Conservation (phyloP, 1,140 invertebrate genomes). For the Drosophila kepulauana region DNA sequence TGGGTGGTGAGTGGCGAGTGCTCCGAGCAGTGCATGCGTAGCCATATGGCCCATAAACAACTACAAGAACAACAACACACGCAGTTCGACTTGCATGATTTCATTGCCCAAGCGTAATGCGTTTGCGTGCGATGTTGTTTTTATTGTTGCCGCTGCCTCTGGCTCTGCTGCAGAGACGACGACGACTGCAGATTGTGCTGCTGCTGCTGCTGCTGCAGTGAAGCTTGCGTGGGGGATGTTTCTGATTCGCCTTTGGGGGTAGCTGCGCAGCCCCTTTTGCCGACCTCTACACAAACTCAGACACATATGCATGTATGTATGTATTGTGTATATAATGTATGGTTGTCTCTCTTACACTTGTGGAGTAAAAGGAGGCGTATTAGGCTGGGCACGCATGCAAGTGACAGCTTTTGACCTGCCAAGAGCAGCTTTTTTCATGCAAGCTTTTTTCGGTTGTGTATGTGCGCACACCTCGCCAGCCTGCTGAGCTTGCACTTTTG, state of each 20-base stretch:
- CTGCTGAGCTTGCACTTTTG: slow-evolving; percentile 26
- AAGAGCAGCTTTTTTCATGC: slow-evolving; percentile 32
- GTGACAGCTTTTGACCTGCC: slow-evolving; percentile 42
- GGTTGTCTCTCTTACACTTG: slow-evolving; percentile 40
- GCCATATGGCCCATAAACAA: slow-evolving; percentile 48
- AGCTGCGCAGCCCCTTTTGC: slow-evolving; percentile 49
- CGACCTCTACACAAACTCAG: slow-evolving; percentile 21
- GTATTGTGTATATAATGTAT: slow-evolving; percentile 12
- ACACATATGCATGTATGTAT: not conserved
- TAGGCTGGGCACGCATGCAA: slow-evolving; percentile 63
- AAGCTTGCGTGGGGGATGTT: slow-evolving; percentile 48
- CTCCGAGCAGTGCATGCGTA: slow-evolving; percentile 71
- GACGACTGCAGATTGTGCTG: not conserved
- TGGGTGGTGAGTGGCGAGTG: slow-evolving; percentile 29
- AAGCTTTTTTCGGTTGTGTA: slow-evolving; percentile 21
- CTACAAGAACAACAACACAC: slow-evolving; percentile 7
- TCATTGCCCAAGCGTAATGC: slow-evolving; percentile 42
- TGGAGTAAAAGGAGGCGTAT: slow-evolving; percentile 17
- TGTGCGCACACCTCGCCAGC: not conserved
- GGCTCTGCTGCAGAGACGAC: slow-evolving; percentile 4
- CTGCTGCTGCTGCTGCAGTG: slow-evolving; percentile 5
- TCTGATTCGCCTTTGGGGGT: slow-evolving; percentile 47
- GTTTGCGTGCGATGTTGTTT: slow-evolving; percentile 58
- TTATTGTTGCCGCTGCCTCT: slow-evolving; percentile 1
- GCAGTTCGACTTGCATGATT: slow-evolving; percentile 6